Conservation (phyloP, 2,888 invertebrate genomes). For the Elaeidobius kamerunicus region DNA sequence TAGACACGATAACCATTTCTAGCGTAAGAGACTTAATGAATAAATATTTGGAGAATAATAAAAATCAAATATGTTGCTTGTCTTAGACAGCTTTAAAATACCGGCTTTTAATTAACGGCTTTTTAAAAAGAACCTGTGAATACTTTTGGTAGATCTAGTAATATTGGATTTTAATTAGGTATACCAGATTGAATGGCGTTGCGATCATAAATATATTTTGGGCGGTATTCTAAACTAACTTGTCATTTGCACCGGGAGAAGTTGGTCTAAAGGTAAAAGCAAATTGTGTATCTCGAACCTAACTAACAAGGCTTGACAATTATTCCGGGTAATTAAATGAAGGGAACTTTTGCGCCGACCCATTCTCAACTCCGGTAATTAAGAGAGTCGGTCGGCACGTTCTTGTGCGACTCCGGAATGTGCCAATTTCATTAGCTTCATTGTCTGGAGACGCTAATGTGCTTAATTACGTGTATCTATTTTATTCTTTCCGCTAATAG, state of each 20-base stretch:
- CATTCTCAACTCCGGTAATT: conserved; percentile 52
- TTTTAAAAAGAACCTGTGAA: too few relatives aligned
- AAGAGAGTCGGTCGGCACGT: conserved; percentile 49
- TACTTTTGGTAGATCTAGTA: too few relatives aligned
- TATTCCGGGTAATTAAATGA: conserved; percentile 62
- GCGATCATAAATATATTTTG: conserved; percentile 12
- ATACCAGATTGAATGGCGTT: conserved; percentile 2
- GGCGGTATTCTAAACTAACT: conserved; percentile 18
- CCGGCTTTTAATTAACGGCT: too few relatives aligned
- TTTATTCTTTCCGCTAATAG: conserved; percentile 7
- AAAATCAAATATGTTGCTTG: too few relatives aligned
- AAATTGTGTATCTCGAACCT: conserved; percentile 41
- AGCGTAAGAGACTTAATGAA: too few relatives aligned
- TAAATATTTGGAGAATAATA: too few relatives aligned
- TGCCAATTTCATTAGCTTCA: conserved; percentile 29
- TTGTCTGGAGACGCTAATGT: conserved; percentile 26
- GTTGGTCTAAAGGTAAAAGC: conserved; percentile 27
- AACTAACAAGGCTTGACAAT: conserved; percentile 52
- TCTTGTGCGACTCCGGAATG: conserved; percentile 26
- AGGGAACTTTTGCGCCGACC: conserved; percentile 51
- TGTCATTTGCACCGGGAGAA: conserved; percentile 28
- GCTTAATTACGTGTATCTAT: conserved; percentile 22
- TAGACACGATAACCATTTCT: too few relatives aligned
- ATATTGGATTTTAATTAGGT: conserved; percentile 3
- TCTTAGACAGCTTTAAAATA: too few relatives aligned